Evolutionary conservation across 2,888 invertebrate genomes (phyloP).

Genomic region (Heliconius ismenius): DNA sequence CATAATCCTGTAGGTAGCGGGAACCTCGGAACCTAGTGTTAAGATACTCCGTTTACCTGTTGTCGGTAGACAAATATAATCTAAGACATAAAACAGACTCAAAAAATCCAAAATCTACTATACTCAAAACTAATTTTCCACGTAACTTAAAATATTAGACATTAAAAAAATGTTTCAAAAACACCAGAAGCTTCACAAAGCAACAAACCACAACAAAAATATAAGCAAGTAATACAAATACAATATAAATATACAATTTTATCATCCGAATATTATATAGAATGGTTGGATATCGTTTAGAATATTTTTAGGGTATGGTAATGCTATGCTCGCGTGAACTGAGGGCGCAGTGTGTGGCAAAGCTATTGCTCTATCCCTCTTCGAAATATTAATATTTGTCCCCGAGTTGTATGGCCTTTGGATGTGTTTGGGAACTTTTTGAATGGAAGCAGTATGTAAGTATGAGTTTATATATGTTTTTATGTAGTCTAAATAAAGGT

Average conservation of each 20-base stretch:
- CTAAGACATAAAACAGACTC: too few relatives aligned
- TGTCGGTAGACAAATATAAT: too few relatives aligned
- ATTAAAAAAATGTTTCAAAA: too few relatives aligned
- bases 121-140: too few relatives aligned
- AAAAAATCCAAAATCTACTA: too few relatives aligned
- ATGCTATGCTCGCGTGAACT: constrained; percentile 45
- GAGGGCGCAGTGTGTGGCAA: constrained; percentile 35
- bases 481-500: too few relatives aligned
- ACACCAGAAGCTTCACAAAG: not conserved
- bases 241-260: constrained; percentile 17
- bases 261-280: constrained; percentile 21
- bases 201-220: not conserved
- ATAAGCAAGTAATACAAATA: not conserved
- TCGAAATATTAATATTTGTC: constrained; percentile 36
- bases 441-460: not conserved
- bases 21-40: too few relatives aligned
- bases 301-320: constrained; percentile 44
- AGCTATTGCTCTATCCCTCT: constrained; percentile 14
- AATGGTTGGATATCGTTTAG: constrained; percentile 40
- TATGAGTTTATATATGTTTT: too few relatives aligned
- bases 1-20: too few relatives aligned
- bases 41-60: too few relatives aligned
- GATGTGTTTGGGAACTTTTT: not conserved
- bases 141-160: not conserved
- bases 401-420: constrained; percentile 12